These are phyloP conservation scores for Diuraphis noxia DNA, from an alignment of 1,140 invertebrate species.

Conservation along the genomic window DNA sequence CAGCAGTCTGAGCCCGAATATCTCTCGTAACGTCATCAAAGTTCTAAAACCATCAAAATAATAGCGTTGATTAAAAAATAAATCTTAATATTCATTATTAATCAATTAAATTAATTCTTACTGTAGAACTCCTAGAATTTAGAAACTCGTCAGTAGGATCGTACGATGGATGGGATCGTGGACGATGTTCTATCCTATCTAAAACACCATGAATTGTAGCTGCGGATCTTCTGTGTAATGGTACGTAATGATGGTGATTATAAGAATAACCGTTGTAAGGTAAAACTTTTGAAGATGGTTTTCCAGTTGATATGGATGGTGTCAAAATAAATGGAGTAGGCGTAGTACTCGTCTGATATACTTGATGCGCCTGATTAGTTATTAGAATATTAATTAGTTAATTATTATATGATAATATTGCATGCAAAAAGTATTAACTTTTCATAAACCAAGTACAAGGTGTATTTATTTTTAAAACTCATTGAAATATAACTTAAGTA, in stretches of 20 bases:
- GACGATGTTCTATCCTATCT: constrained; percentile 71
- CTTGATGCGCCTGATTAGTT: constrained; percentile 43
- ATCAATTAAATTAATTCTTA: constrained; percentile 60
- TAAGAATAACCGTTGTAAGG: constrained; percentile 42
- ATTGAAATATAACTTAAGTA: not conserved
- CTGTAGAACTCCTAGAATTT: constrained; percentile 72
- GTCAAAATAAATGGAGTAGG: constrained; percentile 41
- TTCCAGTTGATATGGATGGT: constrained; percentile 1
- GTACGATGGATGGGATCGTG: constrained; percentile 66
- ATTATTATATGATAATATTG: not conserved
- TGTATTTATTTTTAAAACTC: not conserved
- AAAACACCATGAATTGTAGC: constrained; percentile 72
- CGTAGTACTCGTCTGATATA: constrained; percentile 37
- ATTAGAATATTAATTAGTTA: constrained; percentile 4
- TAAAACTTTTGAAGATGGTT: constrained; percentile 44
- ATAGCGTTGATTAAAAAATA: constrained; percentile 11
- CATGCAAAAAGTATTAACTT: not conserved
- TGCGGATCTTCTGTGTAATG: constrained; percentile 63
- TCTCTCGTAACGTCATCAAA: constrained; percentile 79
- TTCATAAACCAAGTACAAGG: not conserved
- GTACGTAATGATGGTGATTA: constrained; percentile 62
- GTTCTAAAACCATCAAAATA: constrained; percentile 63
- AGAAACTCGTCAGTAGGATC: constrained; percentile 73
- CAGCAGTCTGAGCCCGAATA: constrained; percentile 75
- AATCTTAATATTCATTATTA: not conserved